These are phyloP conservation scores for Ciconia stormi DNA, from an alignment of 2,113 vertebrate species.

Conservation along the genomic window DNA sequence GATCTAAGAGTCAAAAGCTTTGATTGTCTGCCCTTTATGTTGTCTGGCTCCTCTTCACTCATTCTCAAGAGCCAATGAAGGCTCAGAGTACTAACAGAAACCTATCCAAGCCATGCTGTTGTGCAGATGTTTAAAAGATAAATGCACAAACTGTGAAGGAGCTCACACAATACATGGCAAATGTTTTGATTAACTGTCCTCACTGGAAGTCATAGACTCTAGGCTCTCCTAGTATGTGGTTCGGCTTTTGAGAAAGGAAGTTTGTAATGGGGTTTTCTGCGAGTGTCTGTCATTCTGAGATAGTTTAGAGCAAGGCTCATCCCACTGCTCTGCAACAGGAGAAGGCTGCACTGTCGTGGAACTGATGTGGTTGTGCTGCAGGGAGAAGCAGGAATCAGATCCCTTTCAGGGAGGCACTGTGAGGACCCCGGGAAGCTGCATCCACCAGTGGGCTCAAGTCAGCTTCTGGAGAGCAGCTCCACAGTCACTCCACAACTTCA, in stretches of 20 bases:
- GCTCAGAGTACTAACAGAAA: constrained; percentile 51
- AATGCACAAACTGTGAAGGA: constrained; percentile 57
- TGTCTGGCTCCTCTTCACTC: constrained; percentile 84
- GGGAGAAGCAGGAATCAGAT: background rate
- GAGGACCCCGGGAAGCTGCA: background rate
- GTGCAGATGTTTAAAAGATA: constrained; percentile 78
- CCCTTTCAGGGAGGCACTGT: background rate
- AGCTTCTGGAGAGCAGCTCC: background rate
- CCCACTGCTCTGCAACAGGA: background rate
- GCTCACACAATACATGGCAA: constrained; percentile 47
- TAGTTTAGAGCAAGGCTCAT: background rate
- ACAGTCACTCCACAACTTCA: background rate
- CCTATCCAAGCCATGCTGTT: constrained; percentile 70
- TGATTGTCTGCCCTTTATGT: constrained; percentile 77
- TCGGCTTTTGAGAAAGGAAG: constrained; percentile 36
- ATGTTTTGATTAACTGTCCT: constrained; percentile 54
- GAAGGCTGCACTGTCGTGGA: background rate
- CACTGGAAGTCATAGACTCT: constrained; percentile 28
- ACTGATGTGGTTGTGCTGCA: background rate
- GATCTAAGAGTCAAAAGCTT: constrained; percentile 74
- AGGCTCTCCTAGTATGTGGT: background rate
- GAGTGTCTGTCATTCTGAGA: background rate
- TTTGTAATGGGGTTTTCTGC: constrained; percentile 18
- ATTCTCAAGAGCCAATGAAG: constrained; percentile 58
- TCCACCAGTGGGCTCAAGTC: background rate